phyloP scores from a whole-genome alignment of 2,113 vertebrate genomes.

The Sprattus sprattus region DNA sequence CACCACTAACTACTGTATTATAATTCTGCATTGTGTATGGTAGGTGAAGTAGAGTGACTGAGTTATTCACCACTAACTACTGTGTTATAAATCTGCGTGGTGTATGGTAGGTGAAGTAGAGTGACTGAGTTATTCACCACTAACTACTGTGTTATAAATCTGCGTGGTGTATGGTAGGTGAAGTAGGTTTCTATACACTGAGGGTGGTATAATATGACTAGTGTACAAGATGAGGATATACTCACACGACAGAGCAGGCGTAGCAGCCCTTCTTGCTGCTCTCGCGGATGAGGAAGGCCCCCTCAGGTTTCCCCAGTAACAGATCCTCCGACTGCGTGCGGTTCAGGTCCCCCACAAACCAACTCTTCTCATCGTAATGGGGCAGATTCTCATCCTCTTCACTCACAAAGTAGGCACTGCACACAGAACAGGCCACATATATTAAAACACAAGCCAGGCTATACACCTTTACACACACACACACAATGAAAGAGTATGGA shows the following conservation, averaged over 20 bases:
- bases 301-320: slow-evolving; percentile 88
- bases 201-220: too few relatives aligned
- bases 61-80: too few relatives aligned
- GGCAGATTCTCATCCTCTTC: slow-evolving; percentile 92
- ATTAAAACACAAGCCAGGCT: background rate
- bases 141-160: too few relatives aligned
- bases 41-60: too few relatives aligned
- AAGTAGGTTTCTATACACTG: too few relatives aligned
- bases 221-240: slow-evolving; percentile 52
- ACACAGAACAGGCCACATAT: background rate
- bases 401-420: slow-evolving; percentile 83
- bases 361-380: slow-evolving; percentile 92
- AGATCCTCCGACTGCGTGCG: slow-evolving; percentile 89
- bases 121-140: too few relatives aligned
- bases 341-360: slow-evolving; percentile 94
- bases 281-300: slow-evolving; percentile 92
- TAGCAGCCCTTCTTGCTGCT: slow-evolving; percentile 98
- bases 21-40: too few relatives aligned
- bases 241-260: slow-evolving; percentile 98
- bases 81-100: too few relatives aligned
- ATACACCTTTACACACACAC: background rate
- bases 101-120: too few relatives aligned
- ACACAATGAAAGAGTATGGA: too few relatives aligned
- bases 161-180: too few relatives aligned
- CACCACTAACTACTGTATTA: too few relatives aligned